Base-by-base conservation (phyloP, 2,113 vertebrate genomes). In the Maccullochella peelii region DNA sequence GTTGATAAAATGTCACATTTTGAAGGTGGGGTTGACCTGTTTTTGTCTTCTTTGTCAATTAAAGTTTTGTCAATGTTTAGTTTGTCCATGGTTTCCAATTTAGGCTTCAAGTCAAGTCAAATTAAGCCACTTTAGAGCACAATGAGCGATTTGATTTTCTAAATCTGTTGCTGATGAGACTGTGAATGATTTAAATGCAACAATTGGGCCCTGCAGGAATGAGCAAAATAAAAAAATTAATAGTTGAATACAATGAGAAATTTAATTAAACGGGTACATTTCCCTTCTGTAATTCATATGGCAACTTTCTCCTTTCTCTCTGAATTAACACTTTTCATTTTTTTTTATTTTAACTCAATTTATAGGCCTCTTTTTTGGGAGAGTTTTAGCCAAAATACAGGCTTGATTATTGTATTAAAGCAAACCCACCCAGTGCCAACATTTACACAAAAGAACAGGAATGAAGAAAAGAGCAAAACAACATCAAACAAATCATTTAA, bases 241-340 rank as follows among this genome's bases (percentile, higher is more conserved):
- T 33, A 27, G 5, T 23, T 72, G 2, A 79, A 16, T 23, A 36
- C 65, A 49, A 54, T 30, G 25, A 71, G 65, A 23, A 10, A 33
- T 82, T 62, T 79, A 71, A 82, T 88, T 66, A 79, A 66, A 66
- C 8, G 36, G 44, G 33, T 44, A 25, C 14, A 47, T 47, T 44
- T 80, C 38, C 25, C 62, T 30, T 50, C 7, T 27, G 38, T n/a
- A 40, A 49, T 52, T 38, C 44, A 71, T 68, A 18, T 14, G 23
- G 18, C 5, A 57, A 27, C 15, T 44, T 50, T 52, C 27, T 71
- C 18, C n/a, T 9, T 27, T 40, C 18, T 38, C 15, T 61, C 8
- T 21, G 21, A 62, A 10, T 49, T 36, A 14, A 54, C 15, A 73
- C 36, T 42, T n/a, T 47, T 1, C 15, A 7, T 4, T 21, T 16